phyloP scores from a whole-genome alignment of 2,888 invertebrate species.

The Drosophila peninsularis region DNA sequence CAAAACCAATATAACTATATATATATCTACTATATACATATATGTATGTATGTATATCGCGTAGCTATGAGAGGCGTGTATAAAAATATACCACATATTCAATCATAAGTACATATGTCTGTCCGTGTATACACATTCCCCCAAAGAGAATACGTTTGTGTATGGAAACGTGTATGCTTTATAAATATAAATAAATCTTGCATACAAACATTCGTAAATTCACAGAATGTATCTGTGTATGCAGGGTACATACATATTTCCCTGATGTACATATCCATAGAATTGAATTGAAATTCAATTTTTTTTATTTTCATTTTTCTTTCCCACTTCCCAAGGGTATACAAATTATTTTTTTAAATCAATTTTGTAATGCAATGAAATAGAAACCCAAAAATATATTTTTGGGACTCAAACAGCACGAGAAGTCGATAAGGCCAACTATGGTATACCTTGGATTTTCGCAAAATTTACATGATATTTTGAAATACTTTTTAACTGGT shows the following conservation, averaged over 20 bases:
- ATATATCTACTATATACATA: background rate
- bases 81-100: conserved; percentile 20
- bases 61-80: background rate
- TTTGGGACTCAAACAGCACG: background rate
- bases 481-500: no score
- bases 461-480: background rate
- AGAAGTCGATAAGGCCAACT: background rate
- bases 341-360: background rate
- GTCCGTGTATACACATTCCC: conserved; percentile 1
- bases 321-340: conserved; percentile 7
- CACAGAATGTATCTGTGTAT: background rate
- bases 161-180: conserved; percentile 13
- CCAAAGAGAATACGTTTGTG: background rate
- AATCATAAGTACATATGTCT: conserved; percentile 15
- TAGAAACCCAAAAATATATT: conserved; percentile 4
- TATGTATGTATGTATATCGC: background rate
- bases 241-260: background rate
- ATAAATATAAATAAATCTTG: conserved; percentile 16
- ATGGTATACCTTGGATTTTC: background rate
- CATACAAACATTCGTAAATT: conserved; percentile 15
- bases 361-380: conserved; percentile 9
- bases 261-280: background rate
- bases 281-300: conserved; percentile 12
- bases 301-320: conserved; percentile 3
- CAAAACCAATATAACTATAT: conserved; percentile 9